These are phyloP conservation scores for Dendrolimus pini DNA, from an alignment of 2,888 invertebrate genomes.

Conservation along the genomic window DNA sequence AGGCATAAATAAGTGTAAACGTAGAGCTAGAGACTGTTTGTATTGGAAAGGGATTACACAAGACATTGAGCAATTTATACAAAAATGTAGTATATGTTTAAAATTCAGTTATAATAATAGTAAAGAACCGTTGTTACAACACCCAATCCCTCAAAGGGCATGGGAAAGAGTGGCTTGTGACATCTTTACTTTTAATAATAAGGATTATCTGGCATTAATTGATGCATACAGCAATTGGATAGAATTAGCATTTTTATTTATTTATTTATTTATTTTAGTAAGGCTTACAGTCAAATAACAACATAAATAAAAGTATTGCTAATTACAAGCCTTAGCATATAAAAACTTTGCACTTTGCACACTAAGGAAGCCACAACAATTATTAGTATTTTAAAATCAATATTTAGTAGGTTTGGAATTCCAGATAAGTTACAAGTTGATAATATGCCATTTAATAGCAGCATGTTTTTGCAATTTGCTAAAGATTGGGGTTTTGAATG, in stretches of 20 bases:
- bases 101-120: background rate
- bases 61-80: too few species aligned
- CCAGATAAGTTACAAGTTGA: background rate
- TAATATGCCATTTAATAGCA: too few species aligned
- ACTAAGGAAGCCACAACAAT: background rate
- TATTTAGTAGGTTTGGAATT: background rate
- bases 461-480: background rate
- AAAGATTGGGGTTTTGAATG: background rate
- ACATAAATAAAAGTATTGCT: too few species aligned
- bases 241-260: background rate
- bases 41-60: too few species aligned
- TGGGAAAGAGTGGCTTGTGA: background rate
- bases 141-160: background rate
- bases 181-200: background rate
- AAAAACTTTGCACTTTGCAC: too few species aligned
- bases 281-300: too few species aligned
- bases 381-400: background rate
- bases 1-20: too few species aligned
- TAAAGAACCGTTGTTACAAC: background rate
- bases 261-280: too few species aligned
- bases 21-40: too few species aligned
- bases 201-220: background rate
- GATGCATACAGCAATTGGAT: too few species aligned
- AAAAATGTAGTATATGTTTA: too few species aligned
- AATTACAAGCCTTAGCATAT: too few species aligned